Evolutionary conservation across 2,888 invertebrate species (phyloP), one percentile per base, ranked within the genome.

Genomic region (Biston stratarius): DNA sequence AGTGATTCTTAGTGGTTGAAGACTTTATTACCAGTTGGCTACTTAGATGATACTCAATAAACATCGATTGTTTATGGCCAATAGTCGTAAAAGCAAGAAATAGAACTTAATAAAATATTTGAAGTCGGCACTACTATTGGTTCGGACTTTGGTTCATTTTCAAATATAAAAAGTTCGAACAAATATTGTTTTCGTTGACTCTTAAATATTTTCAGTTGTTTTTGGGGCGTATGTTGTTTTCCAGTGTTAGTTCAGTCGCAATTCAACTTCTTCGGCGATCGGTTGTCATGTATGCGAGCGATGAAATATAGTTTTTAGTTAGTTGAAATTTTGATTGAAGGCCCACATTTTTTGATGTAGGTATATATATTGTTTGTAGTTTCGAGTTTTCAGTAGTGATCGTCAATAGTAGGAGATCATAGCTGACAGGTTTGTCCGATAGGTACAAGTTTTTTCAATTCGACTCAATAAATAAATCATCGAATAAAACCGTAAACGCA

Each of bases 401-500:
- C 15, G 24, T 47, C 51, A 64, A 57, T 61, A 40, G 68, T 68
- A 70, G 49, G 56, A 59, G 62, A 51, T 62, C 70, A 66, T 63
- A 61, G 63, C 69, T 73, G 63, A 68, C 73, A 69, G 70, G 36
- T 62, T 48, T 72, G 61, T 76, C 83, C 81, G 81, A 83, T 75
- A n/a, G n/a, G n/a, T n/a, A 80, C 83, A 71, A 76, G 83, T 82
- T 84, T 83, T 79, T 76, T 70, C 77, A 80, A 74, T 76, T 64
- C 64, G 61, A 75, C 65, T 68, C 67, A 75, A 77, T 80, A 78
- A 80, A 80, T 81, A 83, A 84, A 84, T 85, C 81, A 83, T 78
- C 79, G 76, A 79, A 81, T 79, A 77, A 80, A 80, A 64, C 81
- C 80, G 80, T 85, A 83, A 83, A 82, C 67, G 75, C 77, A 75